Evolutionary conservation across 1,140 invertebrate genomes (phyloP).

Genomic region (Lucilia cuprina): DNA sequence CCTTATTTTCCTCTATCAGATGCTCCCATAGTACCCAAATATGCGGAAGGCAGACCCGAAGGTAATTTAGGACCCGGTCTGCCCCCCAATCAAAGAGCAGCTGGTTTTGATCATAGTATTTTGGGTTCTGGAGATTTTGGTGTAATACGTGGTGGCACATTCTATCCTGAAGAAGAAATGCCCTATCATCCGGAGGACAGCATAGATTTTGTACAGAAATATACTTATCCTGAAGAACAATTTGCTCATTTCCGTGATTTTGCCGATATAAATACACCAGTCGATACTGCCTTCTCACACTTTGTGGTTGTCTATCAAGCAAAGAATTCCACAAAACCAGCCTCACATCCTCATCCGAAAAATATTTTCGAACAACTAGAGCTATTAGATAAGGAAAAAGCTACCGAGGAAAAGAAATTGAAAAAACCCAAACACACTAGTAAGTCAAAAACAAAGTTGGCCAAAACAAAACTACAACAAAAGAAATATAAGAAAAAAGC

Average conservation of each 20-base stretch:
- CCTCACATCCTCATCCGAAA: slow-evolving; percentile 70
- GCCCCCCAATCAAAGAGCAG: slow-evolving; percentile 44
- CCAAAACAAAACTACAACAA: slow-evolving; percentile 70
- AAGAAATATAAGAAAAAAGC: slow-evolving; percentile 68
- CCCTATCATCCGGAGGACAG: slow-evolving; percentile 65
- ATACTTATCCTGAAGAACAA: slow-evolving; percentile 73
- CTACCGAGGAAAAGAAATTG: slow-evolving; percentile 54
- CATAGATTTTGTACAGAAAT: slow-evolving; percentile 62
- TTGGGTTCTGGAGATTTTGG: slow-evolving; percentile 89
- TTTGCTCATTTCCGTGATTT: slow-evolving; percentile 90
- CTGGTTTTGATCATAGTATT: slow-evolving; percentile 64
- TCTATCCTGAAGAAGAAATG: slow-evolving; percentile 68
- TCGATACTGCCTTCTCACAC: slow-evolving; percentile 81
- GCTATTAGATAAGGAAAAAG: slow-evolving; percentile 71
- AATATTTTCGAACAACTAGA: slow-evolving; percentile 83
- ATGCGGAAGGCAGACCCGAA: slow-evolving; percentile 25
- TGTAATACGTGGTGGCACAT: slow-evolving; percentile 85
- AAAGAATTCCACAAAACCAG: slow-evolving; percentile 67
- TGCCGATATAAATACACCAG: slow-evolving; percentile 83
- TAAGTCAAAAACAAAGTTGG: slow-evolving; percentile 71
- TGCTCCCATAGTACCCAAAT: slow-evolving; percentile 38
- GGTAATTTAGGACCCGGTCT: slow-evolving; percentile 31
- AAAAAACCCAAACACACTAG: slow-evolving; percentile 60
- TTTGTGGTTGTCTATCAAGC: slow-evolving; percentile 82
- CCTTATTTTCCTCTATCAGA: slow-evolving; percentile 51